These are phyloP conservation scores for Iselma pallidipennis DNA, from an alignment of 2,888 invertebrate genomes.

Conservation along the genomic window DNA sequence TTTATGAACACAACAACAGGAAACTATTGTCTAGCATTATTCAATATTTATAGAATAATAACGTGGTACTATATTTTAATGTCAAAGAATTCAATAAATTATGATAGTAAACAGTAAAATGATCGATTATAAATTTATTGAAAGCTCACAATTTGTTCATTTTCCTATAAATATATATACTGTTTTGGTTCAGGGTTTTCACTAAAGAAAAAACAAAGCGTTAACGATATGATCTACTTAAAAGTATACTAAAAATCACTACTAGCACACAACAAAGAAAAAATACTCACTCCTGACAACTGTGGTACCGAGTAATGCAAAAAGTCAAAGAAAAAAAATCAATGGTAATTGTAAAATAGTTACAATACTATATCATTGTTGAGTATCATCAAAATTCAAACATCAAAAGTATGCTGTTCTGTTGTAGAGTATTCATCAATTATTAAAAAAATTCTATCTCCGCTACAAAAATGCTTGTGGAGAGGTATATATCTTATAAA, in stretches of 20 bases:
- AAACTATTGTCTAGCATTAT: not conserved
- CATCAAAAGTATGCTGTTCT: slow-evolving; percentile 16
- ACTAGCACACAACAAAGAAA: slow-evolving; percentile 62
- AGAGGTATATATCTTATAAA: slow-evolving; percentile 48
- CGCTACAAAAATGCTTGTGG: slow-evolving; percentile 58
- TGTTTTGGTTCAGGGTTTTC: not conserved
- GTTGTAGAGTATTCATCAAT: slow-evolving; percentile 23
- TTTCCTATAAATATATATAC: slow-evolving; percentile 7
- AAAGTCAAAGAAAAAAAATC: slow-evolving; percentile 67
- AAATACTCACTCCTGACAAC: slow-evolving; percentile 72
- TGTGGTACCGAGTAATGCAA: slow-evolving; percentile 72
- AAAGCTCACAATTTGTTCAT: slow-evolving; percentile 10
- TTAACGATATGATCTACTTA: slow-evolving; percentile 45
- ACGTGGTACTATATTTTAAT: not conserved
- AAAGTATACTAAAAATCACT: slow-evolving; percentile 44
- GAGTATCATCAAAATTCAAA: slow-evolving; percentile 40
- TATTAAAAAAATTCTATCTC: slow-evolving; percentile 45
- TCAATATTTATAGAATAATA: not conserved
- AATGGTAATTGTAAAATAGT: slow-evolving; percentile 55
- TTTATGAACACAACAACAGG: not conserved
- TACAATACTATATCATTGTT: slow-evolving; percentile 48
- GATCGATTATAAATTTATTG: not conserved
- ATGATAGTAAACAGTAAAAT: not conserved
- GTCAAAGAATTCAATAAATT: not conserved
- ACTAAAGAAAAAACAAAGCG: slow-evolving; percentile 30